Conservation (phyloP, 2,113 vertebrate genomes). For the mouse (Mus musculus) region DNA sequence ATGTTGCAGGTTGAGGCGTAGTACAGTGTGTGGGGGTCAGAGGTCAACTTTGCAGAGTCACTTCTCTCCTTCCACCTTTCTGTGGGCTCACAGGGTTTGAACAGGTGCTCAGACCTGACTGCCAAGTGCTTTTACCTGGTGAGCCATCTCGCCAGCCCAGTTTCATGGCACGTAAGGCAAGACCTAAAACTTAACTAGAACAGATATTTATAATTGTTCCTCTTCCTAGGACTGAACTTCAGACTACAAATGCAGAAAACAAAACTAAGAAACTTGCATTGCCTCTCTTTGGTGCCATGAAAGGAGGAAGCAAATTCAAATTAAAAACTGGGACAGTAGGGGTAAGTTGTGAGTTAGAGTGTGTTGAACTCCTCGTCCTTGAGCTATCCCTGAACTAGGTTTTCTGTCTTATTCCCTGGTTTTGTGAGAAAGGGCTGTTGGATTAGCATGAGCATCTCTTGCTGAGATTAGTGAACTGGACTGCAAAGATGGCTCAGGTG, state of each 20-base stretch:
- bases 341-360: conserved; percentile 86
- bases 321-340: conserved; percentile 97
- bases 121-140: background rate
- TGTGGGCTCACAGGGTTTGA: no score
- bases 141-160: background rate
- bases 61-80: background rate
- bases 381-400: background rate
- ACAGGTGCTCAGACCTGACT: background rate
- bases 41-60: background rate
- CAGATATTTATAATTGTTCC: conserved; percentile 38
- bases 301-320: conserved; percentile 97
- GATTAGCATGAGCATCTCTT: background rate
- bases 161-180: conserved; percentile 32
- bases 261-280: conserved; percentile 92
- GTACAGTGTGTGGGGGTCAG: background rate
- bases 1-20: background rate
- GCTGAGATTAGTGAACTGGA: background rate
- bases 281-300: conserved; percentile 98
- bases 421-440: background rate
- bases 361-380: conserved; percentile 10
- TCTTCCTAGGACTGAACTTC: conserved; percentile 80
- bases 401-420: background rate
- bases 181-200: background rate
- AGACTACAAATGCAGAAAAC: conserved; percentile 82
- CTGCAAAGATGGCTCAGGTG: background rate